A percentile compares a stretch with the other conserved stretches of the same genome.
Conservation (phyloP, 2,113 vertebrate species). For the Panthera tigris region DNA sequence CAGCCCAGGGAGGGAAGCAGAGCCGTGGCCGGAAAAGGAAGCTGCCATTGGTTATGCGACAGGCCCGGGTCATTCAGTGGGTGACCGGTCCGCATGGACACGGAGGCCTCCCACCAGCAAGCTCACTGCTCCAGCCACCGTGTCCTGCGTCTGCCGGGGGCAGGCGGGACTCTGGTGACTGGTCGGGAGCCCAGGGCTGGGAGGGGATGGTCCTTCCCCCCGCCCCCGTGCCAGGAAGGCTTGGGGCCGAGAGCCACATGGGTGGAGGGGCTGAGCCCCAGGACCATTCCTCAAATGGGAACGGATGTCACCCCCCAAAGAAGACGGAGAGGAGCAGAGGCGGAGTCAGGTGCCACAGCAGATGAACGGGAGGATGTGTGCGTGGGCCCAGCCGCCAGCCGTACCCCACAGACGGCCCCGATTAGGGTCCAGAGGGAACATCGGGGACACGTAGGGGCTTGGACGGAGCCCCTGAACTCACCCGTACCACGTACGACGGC, state of each 20-base stretch:
- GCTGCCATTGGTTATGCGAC: background rate
- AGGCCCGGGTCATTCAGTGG: background rate
- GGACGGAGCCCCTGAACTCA: background rate
- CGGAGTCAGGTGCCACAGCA: too few relatives aligned
- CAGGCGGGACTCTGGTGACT: background rate
- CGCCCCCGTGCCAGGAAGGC: background rate
- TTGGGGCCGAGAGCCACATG: background rate
- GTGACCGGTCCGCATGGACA: background rate
- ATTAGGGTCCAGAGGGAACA: background rate
- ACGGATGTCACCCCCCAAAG: background rate
- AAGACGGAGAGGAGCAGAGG: background rate
- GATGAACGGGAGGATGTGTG: background rate
- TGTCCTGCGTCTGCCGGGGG: rapidly evolving
- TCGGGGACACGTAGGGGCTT: too few relatives aligned
- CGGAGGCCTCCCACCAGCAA: background rate
- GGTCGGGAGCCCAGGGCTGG: background rate
- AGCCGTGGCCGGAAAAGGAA: background rate
- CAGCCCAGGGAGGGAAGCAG: background rate
- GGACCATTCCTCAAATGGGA: background rate
- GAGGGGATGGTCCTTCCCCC: too few relatives aligned
- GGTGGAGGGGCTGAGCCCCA: background rate
- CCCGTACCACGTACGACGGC: rapidly evolving
- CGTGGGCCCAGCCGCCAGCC: background rate
- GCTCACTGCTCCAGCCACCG: background rate
- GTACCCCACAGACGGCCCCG: rapidly evolving